These are phyloP conservation scores for Thysanoteuthis rhombus DNA, from an alignment of 2,888 invertebrate species.

Conservation along the genomic window DNA sequence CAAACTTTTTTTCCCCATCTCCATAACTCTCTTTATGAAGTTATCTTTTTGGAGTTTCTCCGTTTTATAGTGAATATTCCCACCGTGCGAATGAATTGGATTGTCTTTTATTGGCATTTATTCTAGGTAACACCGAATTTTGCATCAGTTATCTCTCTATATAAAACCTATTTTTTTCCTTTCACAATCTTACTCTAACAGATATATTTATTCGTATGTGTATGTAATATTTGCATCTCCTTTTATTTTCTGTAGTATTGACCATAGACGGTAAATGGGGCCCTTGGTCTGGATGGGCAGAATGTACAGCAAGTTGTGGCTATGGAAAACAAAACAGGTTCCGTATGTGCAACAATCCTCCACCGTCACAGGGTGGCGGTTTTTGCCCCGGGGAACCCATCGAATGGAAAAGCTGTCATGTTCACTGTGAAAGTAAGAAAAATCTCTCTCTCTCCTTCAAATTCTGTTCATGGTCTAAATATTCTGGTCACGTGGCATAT, in stretches of 20 bases:
- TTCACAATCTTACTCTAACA: no score
- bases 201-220: background rate
- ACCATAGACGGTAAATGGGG: constrained; percentile 75
- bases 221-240: background rate
- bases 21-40: no score
- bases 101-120: no score
- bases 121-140: no score
- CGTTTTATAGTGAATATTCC: no score
- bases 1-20: no score
- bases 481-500: background rate
- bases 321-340: constrained; percentile 85
- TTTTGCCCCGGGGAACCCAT: constrained; percentile 75
- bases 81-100: no score
- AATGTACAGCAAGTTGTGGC: constrained; percentile 78
- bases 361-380: constrained; percentile 86
- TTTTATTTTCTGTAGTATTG: constrained; percentile 44
- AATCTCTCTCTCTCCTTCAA: background rate
- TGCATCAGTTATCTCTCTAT: no score
- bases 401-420: constrained; percentile 47
- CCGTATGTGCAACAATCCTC: constrained; percentile 87
- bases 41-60: no score
- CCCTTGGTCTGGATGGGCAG: constrained; percentile 85
- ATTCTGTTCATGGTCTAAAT: background rate
- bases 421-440: constrained; percentile 51
- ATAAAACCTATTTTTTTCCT: no score